phyloP scores from a whole-genome alignment of 2,888 invertebrate genomes.

The Yponomeuta cagnagella region DNA sequence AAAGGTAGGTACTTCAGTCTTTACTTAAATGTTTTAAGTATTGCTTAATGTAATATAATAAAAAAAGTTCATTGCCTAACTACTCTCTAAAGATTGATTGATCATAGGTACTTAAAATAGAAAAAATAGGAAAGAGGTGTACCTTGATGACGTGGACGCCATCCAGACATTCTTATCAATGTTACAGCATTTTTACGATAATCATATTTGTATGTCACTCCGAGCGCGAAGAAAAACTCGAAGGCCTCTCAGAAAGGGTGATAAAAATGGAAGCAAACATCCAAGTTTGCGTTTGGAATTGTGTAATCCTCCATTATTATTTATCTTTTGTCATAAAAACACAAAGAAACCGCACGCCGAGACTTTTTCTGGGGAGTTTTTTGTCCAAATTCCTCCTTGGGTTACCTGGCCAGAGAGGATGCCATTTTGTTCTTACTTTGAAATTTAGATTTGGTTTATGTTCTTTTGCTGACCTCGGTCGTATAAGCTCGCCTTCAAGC shows the following conservation, averaged over 20 bases:
- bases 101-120: neutral
- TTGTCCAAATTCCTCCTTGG: constrained; percentile 46
- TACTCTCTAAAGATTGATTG: no score
- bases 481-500: neutral
- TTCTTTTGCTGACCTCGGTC: neutral
- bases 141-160: neutral
- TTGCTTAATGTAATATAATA: no score
- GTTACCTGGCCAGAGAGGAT: constrained; percentile 51
- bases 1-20: no score
- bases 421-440: constrained; percentile 15
- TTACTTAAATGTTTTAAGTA: no score
- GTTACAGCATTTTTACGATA: constrained; percentile 3
- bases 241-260: constrained; percentile 36
- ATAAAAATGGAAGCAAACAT: constrained; percentile 57
- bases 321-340: constrained; percentile 33
- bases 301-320: constrained; percentile 46
- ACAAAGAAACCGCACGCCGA: constrained; percentile 56
- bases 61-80: no score
- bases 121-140: neutral
- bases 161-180: neutral
- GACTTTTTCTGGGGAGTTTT: constrained; percentile 40
- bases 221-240: neutral
- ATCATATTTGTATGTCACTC: constrained; percentile 3
- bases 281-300: constrained; percentile 51
- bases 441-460: neutral